These are phyloP conservation scores for Zosterops borbonicus DNA, from an alignment of 2,113 vertebrate genomes.

Conservation along the genomic window DNA sequence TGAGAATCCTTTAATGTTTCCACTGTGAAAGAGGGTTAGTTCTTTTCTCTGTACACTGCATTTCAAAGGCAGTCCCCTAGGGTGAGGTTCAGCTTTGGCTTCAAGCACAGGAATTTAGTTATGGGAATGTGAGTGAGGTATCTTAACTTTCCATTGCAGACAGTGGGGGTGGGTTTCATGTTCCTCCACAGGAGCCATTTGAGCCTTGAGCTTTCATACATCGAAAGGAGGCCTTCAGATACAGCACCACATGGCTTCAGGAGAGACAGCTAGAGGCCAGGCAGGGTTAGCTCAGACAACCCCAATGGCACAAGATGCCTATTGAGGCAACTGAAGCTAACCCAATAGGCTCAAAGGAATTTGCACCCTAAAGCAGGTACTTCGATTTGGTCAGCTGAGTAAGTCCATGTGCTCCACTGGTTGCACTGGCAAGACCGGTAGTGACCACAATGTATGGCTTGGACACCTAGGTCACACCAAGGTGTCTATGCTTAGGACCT, in stretches of 20 bases:
- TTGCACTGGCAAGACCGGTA: not conserved
- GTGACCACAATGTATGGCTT: not conserved
- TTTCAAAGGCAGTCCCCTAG: constrained; percentile 56
- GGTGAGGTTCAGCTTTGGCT: constrained; percentile 45
- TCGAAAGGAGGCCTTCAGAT: not conserved
- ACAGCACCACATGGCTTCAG: not conserved
- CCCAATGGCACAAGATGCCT: not conserved
- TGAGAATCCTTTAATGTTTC: constrained; percentile 42
- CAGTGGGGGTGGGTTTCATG: not conserved
- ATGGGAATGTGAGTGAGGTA: not conserved
- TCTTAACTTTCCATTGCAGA: constrained; percentile 10
- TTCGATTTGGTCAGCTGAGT: not conserved
- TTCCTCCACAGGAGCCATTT: not conserved
- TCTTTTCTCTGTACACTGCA: constrained; percentile 26
- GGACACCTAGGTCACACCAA: not conserved
- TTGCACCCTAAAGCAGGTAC: not conserved
- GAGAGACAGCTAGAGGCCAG: not conserved
- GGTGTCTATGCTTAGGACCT: not conserved
- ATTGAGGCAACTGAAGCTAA: not conserved
- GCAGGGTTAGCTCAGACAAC: not conserved
- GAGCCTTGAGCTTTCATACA: not conserved
- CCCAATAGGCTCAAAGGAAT: not conserved
- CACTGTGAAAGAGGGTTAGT: constrained; percentile 18
- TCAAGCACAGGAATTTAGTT: constrained; percentile 6
- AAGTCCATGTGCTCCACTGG: not conserved